Evolutionary conservation across 1,140 invertebrate species (phyloP).

Genomic region (Manduca sexta): DNA sequence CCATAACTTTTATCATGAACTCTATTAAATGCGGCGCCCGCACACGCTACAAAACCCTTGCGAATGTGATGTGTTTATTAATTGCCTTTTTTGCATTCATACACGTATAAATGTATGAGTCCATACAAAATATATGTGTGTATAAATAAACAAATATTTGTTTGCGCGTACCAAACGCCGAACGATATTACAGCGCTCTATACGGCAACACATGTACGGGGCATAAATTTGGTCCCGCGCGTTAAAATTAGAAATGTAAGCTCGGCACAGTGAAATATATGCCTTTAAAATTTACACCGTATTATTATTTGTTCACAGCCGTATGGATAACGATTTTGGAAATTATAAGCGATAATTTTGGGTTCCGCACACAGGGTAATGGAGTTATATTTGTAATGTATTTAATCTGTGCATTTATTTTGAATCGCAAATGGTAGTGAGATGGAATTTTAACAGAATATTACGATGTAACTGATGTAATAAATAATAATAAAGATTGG

Average conservation of each 20-base stretch:
- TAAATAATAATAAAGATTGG: no score
- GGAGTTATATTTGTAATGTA: no score
- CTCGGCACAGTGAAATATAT: constrained; percentile 50
- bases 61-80: not conserved
- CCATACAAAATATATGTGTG: constrained; percentile 4
- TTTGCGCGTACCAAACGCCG: constrained; percentile 31
- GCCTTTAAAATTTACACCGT: constrained; percentile 59
- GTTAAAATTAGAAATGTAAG: constrained; percentile 69
- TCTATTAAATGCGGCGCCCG: no score
- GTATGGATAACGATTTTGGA: constrained; percentile 34
- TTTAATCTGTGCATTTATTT: no score
- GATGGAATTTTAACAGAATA: no score
- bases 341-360: no score
- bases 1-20: no score
- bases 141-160: constrained; percentile 45
- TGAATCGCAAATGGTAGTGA: no score
- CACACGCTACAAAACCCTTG: no score
- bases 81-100: not conserved
- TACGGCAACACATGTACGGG: constrained; percentile 57
- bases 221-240: constrained; percentile 58
- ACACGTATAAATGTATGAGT: not conserved
- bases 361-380: no score
- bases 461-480: no score
- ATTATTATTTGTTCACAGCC: constrained; percentile 50
- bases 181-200: constrained; percentile 56